A percentile compares a stretch with the other conserved stretches of the same genome.
Evolutionary conservation across 35 echinoderm and acorn worm species (phyloP).

Genomic region (Heliocidaris erythrogramma): DNA sequence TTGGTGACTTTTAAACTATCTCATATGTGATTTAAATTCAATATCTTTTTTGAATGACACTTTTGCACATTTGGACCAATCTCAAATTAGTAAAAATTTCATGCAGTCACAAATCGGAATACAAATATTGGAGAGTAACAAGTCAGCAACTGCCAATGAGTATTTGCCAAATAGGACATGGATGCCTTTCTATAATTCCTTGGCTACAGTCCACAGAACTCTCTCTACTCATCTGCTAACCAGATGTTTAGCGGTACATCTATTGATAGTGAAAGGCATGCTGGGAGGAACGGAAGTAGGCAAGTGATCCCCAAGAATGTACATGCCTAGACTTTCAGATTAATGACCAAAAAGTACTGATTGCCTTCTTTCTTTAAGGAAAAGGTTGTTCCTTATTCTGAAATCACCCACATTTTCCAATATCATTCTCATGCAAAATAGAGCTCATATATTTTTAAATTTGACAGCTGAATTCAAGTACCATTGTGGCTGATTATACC

Average conservation of each 20-base stretch:
- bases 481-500: neutral
- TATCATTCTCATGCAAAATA: neutral
- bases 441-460: neutral
- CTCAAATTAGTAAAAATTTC: too few relatives aligned
- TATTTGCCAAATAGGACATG: neutral
- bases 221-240: neutral
- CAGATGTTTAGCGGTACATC: neutral
- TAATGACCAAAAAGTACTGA: constrained; percentile 7
- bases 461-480: neutral
- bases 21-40: too few relatives aligned
- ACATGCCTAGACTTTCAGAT: neutral
- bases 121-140: too few relatives aligned
- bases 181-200: neutral
- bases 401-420: neutral
- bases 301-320: neutral
- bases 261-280: neutral
- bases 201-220: neutral
- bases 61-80: too few relatives aligned
- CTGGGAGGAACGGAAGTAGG: neutral
- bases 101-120: too few relatives aligned
- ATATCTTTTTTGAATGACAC: too few relatives aligned
- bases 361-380: neutral
- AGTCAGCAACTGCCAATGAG: neutral
- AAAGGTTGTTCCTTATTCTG: neutral
- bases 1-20: too few relatives aligned